A percentile compares a stretch with the other conserved stretches of the same genome.
phyloP scores from a whole-genome alignment of 2,888 invertebrate genomes.

The Tyria jacobaeae region DNA sequence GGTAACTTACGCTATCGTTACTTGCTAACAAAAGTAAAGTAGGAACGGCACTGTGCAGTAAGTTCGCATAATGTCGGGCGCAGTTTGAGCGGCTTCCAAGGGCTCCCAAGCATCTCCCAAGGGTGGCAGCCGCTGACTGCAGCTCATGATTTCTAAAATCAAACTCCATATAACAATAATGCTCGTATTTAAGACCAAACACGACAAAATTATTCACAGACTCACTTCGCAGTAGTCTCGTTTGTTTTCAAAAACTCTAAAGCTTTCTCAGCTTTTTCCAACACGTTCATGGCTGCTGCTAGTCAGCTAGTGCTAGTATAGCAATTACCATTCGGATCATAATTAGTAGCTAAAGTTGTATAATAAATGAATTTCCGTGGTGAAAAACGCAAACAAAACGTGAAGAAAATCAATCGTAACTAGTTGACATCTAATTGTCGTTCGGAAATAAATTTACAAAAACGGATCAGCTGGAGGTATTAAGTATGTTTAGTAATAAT shows the following conservation, averaged over 20 bases:
- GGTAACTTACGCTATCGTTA: constrained; percentile 78
- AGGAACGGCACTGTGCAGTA: constrained; percentile 76
- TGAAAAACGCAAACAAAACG: constrained; percentile 64
- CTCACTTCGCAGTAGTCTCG: constrained; percentile 75
- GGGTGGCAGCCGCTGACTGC: constrained; percentile 76
- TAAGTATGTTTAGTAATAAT: too few species aligned
- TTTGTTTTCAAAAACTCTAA: constrained; percentile 77
- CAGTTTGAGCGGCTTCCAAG: constrained; percentile 77
- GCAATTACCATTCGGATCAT: constrained; percentile 47
- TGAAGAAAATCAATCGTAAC: constrained; percentile 64
- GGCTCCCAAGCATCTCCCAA: constrained; percentile 79
- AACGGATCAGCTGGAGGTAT: constrained; percentile 23
- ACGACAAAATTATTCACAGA: constrained; percentile 40
- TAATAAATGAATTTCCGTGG: constrained; percentile 52
- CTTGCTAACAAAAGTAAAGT: constrained; percentile 78
- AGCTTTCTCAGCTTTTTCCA: constrained; percentile 83
- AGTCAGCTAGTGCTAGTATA: constrained; percentile 52
- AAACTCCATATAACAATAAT: constrained; percentile 31
- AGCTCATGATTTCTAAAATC: constrained; percentile 77
- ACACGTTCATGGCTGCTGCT: constrained; percentile 72
- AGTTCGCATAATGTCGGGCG: constrained; percentile 77
- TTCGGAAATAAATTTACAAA: constrained; percentile 23
- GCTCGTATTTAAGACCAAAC: constrained; percentile 26
- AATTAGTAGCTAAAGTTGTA: constrained; percentile 36
- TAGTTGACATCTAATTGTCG: constrained; percentile 33